Conservation (phyloP, 2,888 invertebrate species). For the Cephalotes varians region DNA sequence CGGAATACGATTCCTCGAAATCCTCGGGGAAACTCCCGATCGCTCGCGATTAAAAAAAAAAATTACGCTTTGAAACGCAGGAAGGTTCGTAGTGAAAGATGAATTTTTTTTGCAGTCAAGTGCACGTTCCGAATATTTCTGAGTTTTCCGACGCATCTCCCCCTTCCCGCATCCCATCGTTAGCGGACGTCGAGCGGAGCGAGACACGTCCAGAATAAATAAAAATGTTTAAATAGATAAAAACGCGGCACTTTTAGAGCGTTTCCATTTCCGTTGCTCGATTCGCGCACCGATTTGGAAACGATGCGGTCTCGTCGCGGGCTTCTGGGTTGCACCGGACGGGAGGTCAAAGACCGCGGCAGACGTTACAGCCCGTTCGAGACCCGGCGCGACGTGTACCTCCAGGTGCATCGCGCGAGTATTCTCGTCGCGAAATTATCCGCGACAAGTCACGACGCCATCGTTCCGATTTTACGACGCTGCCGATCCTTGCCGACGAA, state of each 20-base stretch:
- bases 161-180: neutral
- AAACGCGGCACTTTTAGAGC: neutral
- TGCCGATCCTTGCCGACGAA: neutral
- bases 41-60: neutral
- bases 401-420: constrained; percentile 69
- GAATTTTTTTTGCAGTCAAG: neutral
- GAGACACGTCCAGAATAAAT: neutral
- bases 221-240: constrained; percentile 8
- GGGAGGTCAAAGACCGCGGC: constrained; percentile 66
- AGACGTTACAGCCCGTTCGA: constrained; percentile 55
- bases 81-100: neutral
- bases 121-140: neutral
- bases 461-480: constrained; percentile 41
- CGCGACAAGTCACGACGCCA: constrained; percentile 37
- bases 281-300: constrained; percentile 24
- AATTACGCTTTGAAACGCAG: neutral
- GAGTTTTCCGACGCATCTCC: neutral
- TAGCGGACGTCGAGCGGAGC: neutral
- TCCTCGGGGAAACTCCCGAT: neutral
- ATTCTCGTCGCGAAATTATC: constrained; percentile 68
- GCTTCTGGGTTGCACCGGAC: constrained; percentile 18
- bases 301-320: constrained; percentile 22
- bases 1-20: neutral
- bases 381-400: constrained; percentile 62
- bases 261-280: neutral